Conservation (phyloP, 92 coral and sea anemone species). For the Plumapathes pennacea region DNA sequence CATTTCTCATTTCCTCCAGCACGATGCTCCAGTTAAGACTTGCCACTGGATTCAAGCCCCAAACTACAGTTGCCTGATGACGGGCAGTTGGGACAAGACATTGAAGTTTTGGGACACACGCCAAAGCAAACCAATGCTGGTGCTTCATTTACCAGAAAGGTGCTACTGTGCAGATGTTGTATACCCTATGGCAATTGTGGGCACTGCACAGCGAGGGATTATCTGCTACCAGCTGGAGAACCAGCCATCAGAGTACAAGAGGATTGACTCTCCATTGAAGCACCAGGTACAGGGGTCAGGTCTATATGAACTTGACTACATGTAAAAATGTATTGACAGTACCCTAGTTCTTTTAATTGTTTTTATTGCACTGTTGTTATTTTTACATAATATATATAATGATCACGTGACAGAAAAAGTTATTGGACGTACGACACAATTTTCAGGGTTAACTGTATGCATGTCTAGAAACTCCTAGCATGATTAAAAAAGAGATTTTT, state of each 20-base stretch:
- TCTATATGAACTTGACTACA: too few relatives aligned
- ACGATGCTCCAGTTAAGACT: conserved; percentile 83
- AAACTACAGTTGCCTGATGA: conserved; percentile 91
- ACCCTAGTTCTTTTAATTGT: too few relatives aligned
- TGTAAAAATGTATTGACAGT: too few relatives aligned
- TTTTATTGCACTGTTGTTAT: too few relatives aligned
- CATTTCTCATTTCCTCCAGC: conserved; percentile 49
- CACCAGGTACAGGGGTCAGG: conserved; percentile 65
- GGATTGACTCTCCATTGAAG: conserved; percentile 92
- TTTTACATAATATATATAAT: too few relatives aligned
- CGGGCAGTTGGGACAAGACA: conserved; percentile 99
- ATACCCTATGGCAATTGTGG: conserved; percentile 98
- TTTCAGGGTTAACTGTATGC: too few relatives aligned
- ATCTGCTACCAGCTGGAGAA: conserved; percentile 93
- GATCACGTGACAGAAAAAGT: too few relatives aligned
- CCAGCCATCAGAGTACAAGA: conserved; percentile 90
- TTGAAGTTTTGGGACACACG: conserved; percentile 97
- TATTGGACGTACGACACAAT: too few relatives aligned
- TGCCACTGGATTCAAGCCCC: conserved; percentile 95
- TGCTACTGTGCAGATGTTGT: conserved; percentile 98
- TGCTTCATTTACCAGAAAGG: conserved; percentile 82
- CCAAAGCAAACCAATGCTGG: conserved; percentile 71
- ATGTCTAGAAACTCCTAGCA: too few relatives aligned
- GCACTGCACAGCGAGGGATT: conserved; percentile 96
- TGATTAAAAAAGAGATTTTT: too few relatives aligned